Percentiles rank a stretch among this genome's conserved stretches.
These are phyloP conservation scores for Apostichopus parvimensis DNA, from an alignment of 35 echinoderm and acorn worm genomes.

Conservation along the genomic window DNA sequence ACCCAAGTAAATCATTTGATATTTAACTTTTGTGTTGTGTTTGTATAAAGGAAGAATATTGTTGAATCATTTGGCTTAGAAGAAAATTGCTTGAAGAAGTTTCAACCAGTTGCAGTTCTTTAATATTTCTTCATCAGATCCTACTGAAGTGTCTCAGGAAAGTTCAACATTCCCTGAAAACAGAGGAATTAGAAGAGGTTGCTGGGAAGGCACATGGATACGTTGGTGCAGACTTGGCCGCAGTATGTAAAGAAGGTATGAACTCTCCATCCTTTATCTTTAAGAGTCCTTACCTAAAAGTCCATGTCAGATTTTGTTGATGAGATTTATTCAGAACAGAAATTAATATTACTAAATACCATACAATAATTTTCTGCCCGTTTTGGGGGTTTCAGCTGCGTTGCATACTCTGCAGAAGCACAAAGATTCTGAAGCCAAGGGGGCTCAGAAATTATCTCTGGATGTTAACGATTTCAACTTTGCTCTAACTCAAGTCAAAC, in stretches of 20 bases:
- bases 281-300: too few relatives aligned
- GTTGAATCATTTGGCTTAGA: too few relatives aligned
- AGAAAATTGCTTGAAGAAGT: too few relatives aligned
- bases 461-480: constrained; percentile 58
- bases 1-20: too few relatives aligned
- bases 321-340: too few relatives aligned
- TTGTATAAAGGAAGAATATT: too few relatives aligned
- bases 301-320: too few relatives aligned
- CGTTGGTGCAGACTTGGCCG: constrained; percentile 89
- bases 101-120: not conserved
- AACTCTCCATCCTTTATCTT: not conserved
- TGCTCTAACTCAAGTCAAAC: constrained; percentile 86
- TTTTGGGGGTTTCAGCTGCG: constrained; percentile 56
- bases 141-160: constrained; percentile 71
- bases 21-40: too few relatives aligned
- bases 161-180: constrained; percentile 60
- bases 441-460: constrained; percentile 41
- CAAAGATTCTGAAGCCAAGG: not conserved
- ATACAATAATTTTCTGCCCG: not conserved
- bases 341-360: too few relatives aligned
- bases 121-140: constrained; percentile 66
- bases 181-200: constrained; percentile 57
- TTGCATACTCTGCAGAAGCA: constrained; percentile 79
- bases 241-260: constrained; percentile 98
- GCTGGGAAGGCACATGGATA: constrained; percentile 91